A percentile compares a stretch with the other conserved stretches of the same genome.
Evolutionary conservation across 2,113 vertebrate genomes (phyloP).

Genomic region (Hiodon tergisus): DNA sequence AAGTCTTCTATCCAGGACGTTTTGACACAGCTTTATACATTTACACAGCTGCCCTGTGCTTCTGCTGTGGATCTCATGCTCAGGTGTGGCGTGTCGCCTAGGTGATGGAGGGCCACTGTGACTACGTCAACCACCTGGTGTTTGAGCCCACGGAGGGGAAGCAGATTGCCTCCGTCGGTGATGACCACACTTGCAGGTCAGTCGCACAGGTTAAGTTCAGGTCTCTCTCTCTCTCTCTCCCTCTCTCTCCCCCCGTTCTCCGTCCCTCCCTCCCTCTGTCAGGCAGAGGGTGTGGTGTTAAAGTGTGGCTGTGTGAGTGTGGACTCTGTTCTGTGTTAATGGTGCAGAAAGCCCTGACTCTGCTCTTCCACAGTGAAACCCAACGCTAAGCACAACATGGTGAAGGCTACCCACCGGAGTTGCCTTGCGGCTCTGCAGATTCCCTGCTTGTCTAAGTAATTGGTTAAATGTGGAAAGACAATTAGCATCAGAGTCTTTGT

Average conservation of each 20-base stretch:
- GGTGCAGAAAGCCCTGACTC: slow-evolving; percentile 63
- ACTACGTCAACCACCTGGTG: slow-evolving; percentile 90
- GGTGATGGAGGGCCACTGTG: slow-evolving; percentile 84
- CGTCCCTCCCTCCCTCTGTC: neutral
- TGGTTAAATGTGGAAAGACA: slow-evolving; percentile 70
- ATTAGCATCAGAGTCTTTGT: slow-evolving; percentile 49
- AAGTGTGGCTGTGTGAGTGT: slow-evolving; percentile 37
- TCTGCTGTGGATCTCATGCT: neutral
- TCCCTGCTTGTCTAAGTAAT: slow-evolving; percentile 59
- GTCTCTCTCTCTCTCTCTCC: slow-evolving; percentile 22
- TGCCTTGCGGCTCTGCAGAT: slow-evolving; percentile 37
- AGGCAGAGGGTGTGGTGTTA: slow-evolving; percentile 1
- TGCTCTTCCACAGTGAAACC: slow-evolving; percentile 61
- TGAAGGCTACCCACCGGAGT: slow-evolving; percentile 49
- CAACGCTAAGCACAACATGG: slow-evolving; percentile 62
- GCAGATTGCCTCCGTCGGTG: slow-evolving; percentile 91
- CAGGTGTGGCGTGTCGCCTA: slow-evolving; percentile 49
- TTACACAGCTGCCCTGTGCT: neutral
- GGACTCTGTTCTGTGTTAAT: slow-evolving; percentile 67
- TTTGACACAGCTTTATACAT: too few species aligned
- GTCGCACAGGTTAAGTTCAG: slow-evolving; percentile 27
- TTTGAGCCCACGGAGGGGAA: slow-evolving; percentile 87
- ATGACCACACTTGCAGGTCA: slow-evolving; percentile 97
- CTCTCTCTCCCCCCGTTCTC: neutral
- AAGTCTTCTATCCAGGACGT: too few species aligned